Evolutionary conservation across 2,797 vertebrate genomes (phyloP), one percentile per base, ranked within the genome.

Genomic region (Pangasius larnaudii): DNA sequence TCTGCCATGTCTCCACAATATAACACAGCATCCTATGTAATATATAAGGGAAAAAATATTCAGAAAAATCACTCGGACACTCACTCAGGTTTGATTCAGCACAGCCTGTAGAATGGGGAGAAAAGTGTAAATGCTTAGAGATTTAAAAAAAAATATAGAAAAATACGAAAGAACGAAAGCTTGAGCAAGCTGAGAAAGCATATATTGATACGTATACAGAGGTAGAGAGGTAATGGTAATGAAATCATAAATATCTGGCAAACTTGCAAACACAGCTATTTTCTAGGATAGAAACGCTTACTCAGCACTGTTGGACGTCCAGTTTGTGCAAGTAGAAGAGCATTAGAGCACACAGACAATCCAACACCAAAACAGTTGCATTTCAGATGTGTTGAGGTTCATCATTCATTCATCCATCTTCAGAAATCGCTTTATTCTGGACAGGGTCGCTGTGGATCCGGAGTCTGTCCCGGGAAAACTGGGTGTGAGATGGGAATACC

Each of bases 211-310:
- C 0, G 9, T 11, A 42, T 13, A 74, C 4, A 74, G 71, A 27
- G 9, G 3, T 46, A 74, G 10, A 24, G 10, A 74, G 39, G 22
- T 74, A 30, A 74, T 72, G 39, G 39, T 72, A 27, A 46, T 3
- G 16, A 13, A 13, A 27, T 24, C 39, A 5, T 74, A 46, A 27
- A 93, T 42, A 71, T 72, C 49, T 58, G 42, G 46, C 42, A 67
- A 67, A 79, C 59, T n/a, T 69, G 51, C 51, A 81, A 58, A 53
- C 58, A 77, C 58, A 33, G 63, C 75, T 63, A 87, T 86, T 42
- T 22, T 86, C 88, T 51, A 75, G 90, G 91, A 92, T 93, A 94
- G 94, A 95, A 94, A 88, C 88, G 92, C 94, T 93, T 91, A 94
- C 94, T 92, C 94, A 91, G 92, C 93, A 56, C 3, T 56, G 58